Evolutionary conservation across 2,888 invertebrate genomes (phyloP).

Genomic region (Sarcophaga carnaria): DNA sequence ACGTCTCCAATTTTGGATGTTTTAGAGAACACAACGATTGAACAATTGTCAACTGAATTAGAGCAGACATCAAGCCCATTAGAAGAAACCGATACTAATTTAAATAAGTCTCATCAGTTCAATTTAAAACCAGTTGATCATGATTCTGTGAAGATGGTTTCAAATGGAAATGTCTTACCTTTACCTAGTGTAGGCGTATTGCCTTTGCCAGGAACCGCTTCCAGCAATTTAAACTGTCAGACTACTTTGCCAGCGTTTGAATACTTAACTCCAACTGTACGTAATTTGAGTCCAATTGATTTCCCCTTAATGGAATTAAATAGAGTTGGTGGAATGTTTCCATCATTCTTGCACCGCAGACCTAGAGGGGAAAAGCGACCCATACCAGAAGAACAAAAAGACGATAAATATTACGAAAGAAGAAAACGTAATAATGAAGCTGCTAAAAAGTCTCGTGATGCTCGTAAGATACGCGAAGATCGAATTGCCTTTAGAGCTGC

Average conservation of each 20-base stretch:
- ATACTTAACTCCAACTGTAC: constrained; percentile 75
- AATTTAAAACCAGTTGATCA: constrained; percentile 38
- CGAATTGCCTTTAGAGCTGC: constrained; percentile 94
- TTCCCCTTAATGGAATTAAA: constrained; percentile 79
- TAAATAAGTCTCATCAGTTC: constrained; percentile 68
- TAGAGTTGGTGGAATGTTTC: constrained; percentile 74
- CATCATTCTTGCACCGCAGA: constrained; percentile 81
- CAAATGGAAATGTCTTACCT: constrained; percentile 6
- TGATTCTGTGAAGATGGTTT: constrained; percentile 50
- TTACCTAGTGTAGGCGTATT: constrained; percentile 68
- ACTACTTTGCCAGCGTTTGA: constrained; percentile 76
- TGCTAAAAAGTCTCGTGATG: constrained; percentile 95
- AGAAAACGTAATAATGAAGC: constrained; percentile 94
- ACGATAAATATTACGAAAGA: constrained; percentile 94
- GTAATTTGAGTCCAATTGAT: constrained; percentile 72
- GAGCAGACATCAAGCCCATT: constrained; percentile 40
- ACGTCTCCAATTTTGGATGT: constrained; percentile 78
- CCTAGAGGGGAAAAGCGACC: constrained; percentile 92
- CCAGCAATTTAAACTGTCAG: constrained; percentile 20
- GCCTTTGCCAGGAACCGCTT: constrained; percentile 63
- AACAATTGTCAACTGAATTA: constrained; percentile 49
- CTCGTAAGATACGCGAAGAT: constrained; percentile 92
- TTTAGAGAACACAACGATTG: constrained; percentile 73
- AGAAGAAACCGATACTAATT: constrained; percentile 50
- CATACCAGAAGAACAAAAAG: constrained; percentile 93